phyloP scores from a whole-genome alignment of 1,140 invertebrate genomes.

The Epicauta chinensis region DNA sequence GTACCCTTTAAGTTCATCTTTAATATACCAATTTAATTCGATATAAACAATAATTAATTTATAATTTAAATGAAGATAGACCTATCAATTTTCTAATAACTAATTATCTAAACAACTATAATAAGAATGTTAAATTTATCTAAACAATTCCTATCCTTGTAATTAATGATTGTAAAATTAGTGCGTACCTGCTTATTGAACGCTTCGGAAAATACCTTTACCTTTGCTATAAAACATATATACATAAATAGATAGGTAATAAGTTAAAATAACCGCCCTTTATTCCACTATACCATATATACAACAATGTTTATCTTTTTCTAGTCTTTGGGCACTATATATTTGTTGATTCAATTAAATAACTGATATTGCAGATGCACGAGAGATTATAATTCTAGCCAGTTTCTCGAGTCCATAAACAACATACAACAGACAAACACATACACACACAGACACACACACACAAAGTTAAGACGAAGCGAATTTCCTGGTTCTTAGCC shows the following conservation, averaged over 20 bases:
- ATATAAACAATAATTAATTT: too few relatives aligned
- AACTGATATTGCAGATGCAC: slow-evolving; percentile 18
- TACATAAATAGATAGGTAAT: too few relatives aligned
- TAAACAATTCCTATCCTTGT: slow-evolving; percentile 10
- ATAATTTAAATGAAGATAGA: neutral
- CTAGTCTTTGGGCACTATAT: neutral
- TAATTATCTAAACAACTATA: too few relatives aligned
- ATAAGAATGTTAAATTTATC: too few relatives aligned
- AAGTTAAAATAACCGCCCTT: too few relatives aligned
- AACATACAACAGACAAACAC: neutral
- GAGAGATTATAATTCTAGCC: slow-evolving; percentile 14
- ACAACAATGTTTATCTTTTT: too few relatives aligned
- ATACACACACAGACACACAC: too few relatives aligned
- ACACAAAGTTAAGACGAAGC: neutral
- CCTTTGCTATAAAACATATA: neutral
- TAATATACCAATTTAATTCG: too few relatives aligned
- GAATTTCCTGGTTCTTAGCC: slow-evolving; percentile 12
- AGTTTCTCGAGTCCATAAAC: slow-evolving; percentile 9
- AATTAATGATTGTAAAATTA: slow-evolving; percentile 11
- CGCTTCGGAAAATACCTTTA: slow-evolving; percentile 6
- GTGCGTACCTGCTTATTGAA: slow-evolving; percentile 13
- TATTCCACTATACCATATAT: too few relatives aligned
- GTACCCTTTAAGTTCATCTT: too few relatives aligned
- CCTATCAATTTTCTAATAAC: too few relatives aligned
- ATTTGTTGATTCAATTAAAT: slow-evolving; percentile 19